These are phyloP conservation scores for Melanotaenia boesemani DNA, from an alignment of 2,797 vertebrate genomes.

Conservation along the genomic window DNA sequence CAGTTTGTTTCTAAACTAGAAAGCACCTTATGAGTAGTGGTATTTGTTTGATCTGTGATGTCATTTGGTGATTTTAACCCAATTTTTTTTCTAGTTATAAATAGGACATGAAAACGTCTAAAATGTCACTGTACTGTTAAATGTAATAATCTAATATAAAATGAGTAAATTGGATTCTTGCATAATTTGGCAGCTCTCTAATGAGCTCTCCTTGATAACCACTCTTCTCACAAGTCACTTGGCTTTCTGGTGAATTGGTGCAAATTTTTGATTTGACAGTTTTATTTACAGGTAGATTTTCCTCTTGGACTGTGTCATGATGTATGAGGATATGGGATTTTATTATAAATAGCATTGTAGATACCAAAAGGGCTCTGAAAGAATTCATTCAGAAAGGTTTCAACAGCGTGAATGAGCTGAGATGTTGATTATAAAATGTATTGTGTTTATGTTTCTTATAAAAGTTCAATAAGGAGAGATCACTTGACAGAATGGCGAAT, in stretches of 20 bases:
- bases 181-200: too few relatives aligned
- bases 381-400: slow-evolving; percentile 9
- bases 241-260: slow-evolving; percentile 6
- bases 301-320: slow-evolving; percentile 15
- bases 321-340: slow-evolving; percentile 14
- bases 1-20: neutral
- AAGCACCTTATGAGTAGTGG: neutral
- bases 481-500: neutral
- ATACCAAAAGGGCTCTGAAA: neutral
- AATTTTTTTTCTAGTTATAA: neutral
- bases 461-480: slow-evolving; percentile 8
- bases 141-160: neutral
- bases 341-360: slow-evolving; percentile 28
- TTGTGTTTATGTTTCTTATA: neutral
- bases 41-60: neutral
- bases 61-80: neutral
- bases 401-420: slow-evolving; percentile 4
- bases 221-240: neutral
- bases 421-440: neutral
- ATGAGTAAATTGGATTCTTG: neutral
- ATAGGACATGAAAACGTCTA: neutral
- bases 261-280: slow-evolving; percentile 17
- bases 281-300: slow-evolving; percentile 23
- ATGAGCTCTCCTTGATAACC: neutral
- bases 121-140: neutral